These are phyloP conservation scores for Apis dorsata DNA, from an alignment of 1,140 invertebrate species.

Conservation along the genomic window DNA sequence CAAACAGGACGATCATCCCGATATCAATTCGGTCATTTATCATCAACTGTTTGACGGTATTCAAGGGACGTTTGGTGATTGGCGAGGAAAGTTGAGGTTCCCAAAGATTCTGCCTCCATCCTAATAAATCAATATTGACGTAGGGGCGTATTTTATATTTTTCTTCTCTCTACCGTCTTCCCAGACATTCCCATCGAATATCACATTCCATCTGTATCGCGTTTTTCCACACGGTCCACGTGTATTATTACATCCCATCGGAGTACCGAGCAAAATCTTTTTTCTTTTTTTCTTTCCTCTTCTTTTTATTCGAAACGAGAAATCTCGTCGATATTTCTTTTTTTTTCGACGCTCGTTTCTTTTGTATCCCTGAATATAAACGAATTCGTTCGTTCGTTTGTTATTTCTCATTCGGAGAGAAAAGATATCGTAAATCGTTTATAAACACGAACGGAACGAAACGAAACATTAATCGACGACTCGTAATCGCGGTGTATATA, in stretches of 20 bases:
- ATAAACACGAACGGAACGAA: neutral
- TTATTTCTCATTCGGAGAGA: too few relatives aligned
- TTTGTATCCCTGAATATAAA: neutral
- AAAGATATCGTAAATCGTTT: neutral
- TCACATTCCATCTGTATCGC: conserved; percentile 14
- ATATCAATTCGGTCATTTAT: conserved; percentile 35
- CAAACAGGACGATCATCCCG: neutral
- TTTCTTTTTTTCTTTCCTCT: neutral
- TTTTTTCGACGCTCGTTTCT: neutral
- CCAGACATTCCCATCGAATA: neutral
- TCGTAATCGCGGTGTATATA: conserved; percentile 15
- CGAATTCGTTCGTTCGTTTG: too few relatives aligned
- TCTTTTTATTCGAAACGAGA: neutral
- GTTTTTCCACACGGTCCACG: neutral
- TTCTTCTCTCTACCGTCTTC: neutral
- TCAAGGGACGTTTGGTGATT: conserved; percentile 9
- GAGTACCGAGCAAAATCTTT: neutral
- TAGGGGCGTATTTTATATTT: conserved; percentile 13
- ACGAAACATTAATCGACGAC: neutral
- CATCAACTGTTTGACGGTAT: conserved; percentile 32
- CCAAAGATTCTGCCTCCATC: conserved; percentile 1
- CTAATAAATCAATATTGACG: conserved; percentile 52
- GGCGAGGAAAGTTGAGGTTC: conserved; percentile 34
- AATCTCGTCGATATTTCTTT: neutral
- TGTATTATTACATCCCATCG: neutral